These are phyloP conservation scores for Tortrix viridana DNA, from an alignment of 2,888 invertebrate genomes.

Conservation along the genomic window DNA sequence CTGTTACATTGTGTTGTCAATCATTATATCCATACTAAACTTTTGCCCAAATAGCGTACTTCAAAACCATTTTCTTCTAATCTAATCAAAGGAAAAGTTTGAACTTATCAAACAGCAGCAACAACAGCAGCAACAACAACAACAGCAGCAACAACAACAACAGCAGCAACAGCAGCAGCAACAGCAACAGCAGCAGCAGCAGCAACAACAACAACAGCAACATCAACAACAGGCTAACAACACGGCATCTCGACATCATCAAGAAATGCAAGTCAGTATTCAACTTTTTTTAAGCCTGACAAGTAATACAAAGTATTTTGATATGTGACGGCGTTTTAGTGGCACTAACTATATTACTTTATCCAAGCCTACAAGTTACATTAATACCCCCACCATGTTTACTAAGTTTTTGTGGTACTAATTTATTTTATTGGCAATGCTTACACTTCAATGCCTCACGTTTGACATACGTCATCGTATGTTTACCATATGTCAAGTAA, in stretches of 20 bases:
- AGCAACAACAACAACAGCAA: conserved; percentile 66
- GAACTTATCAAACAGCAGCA: conserved; percentile 48
- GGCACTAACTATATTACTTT: too few relatives aligned
- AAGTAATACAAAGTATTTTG: conserved; percentile 48
- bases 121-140: conserved; percentile 72
- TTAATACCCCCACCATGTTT: too few relatives aligned
- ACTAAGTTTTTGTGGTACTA: too few relatives aligned
- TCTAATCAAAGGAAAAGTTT: conserved; percentile 39
- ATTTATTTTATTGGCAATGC: too few relatives aligned
- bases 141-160: conserved; percentile 55
- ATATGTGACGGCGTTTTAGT: too few relatives aligned
- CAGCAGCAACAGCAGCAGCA: conserved; percentile 55
- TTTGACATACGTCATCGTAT: too few relatives aligned
- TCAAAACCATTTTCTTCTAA: conserved; percentile 44
- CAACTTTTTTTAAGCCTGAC: background rate
- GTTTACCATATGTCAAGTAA: too few relatives aligned
- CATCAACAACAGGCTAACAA: conserved; percentile 60
- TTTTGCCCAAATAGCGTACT: background rate
- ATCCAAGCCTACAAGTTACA: too few relatives aligned
- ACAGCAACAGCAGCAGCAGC: conserved; percentile 59
- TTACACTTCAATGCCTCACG: too few relatives aligned
- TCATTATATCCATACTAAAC: background rate
- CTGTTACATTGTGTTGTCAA: background rate
- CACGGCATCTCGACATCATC: conserved; percentile 71
- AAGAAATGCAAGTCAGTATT: conserved; percentile 83